Conservation (phyloP, 2,113 vertebrate genomes). For the Sebastes schlegelii region DNA sequence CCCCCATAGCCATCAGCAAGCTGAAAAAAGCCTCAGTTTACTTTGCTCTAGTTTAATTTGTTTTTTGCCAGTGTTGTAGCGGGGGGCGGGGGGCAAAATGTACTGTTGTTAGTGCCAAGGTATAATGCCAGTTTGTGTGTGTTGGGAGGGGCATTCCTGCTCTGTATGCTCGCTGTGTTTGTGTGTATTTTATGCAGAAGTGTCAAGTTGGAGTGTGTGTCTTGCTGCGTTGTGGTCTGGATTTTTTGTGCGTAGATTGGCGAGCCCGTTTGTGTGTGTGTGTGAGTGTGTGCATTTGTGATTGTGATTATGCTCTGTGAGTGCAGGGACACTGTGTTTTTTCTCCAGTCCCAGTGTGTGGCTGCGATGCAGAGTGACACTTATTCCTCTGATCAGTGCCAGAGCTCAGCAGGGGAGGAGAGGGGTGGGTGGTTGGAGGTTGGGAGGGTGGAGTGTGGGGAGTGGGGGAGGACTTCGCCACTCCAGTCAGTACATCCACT, state of each 20-base stretch:
- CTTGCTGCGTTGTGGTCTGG: slow-evolving; percentile 32
- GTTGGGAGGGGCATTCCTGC: not conserved
- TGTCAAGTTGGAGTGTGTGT: slow-evolving; percentile 41
- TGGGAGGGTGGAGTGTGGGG: not conserved
- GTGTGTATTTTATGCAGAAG: slow-evolving; percentile 26
- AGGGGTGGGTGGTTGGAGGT: slow-evolving; percentile 22
- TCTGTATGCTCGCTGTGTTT: slow-evolving; percentile 22
- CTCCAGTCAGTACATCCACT: slow-evolving; percentile 53
- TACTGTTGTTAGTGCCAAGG: slow-evolving; percentile 25
- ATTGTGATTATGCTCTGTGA: slow-evolving; percentile 48
- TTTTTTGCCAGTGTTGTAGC: slow-evolving; percentile 12
- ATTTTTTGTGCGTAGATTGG: slow-evolving; percentile 19
- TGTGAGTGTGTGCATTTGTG: slow-evolving; percentile 27
- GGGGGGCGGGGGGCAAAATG: slow-evolving; percentile 4
- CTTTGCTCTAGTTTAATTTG: slow-evolving; percentile 41
- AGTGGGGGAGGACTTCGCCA: slow-evolving; percentile 12
- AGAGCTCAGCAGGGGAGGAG: slow-evolving; percentile 62
- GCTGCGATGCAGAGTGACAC: slow-evolving; percentile 48
- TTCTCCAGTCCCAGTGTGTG: slow-evolving; percentile 60
- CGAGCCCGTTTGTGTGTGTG: no score
- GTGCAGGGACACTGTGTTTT: slow-evolving; percentile 52
- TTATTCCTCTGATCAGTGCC: slow-evolving; percentile 70
- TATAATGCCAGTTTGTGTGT: slow-evolving; percentile 26
- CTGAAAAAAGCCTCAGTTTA: slow-evolving; percentile 36
- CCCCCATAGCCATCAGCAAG: not conserved